These are phyloP conservation scores for Acridotheres tristis DNA, from an alignment of 2,797 vertebrate genomes.

Conservation along the genomic window DNA sequence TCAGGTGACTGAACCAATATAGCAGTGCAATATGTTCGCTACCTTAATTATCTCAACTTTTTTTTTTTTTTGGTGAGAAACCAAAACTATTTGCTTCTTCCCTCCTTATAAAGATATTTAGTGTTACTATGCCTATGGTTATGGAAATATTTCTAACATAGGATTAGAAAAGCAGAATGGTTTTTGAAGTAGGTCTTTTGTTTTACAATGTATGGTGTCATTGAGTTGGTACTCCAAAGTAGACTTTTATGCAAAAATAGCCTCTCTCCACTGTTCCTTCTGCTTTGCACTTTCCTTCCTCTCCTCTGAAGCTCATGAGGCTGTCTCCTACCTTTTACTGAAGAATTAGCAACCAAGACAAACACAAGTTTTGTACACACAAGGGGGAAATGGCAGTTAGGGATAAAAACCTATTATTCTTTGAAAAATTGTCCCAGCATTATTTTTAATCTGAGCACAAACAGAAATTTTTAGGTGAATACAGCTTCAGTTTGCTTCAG, in stretches of 20 bases:
- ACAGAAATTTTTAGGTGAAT: slow-evolving; percentile 26
- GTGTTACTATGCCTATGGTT: not conserved
- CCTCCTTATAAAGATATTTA: slow-evolving; percentile 22
- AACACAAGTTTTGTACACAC: not conserved
- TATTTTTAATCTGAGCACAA: slow-evolving; percentile 50
- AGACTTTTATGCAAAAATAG: not conserved
- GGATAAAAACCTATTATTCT: not conserved
- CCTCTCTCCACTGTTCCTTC: not conserved
- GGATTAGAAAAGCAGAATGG: not conserved
- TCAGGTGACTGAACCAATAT: slow-evolving; percentile 73
- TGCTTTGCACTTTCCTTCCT: not conserved
- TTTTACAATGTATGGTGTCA: not conserved
- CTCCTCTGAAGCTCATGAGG: not conserved
- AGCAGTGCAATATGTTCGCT: slow-evolving; percentile 67
- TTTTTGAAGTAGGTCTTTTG: not conserved
- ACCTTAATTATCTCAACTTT: slow-evolving; percentile 57
- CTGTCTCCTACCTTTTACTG: not conserved
- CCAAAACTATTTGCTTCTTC: slow-evolving; percentile 42
- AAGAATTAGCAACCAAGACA: not conserved
- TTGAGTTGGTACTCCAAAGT: not conserved
- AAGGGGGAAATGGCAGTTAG: not conserved
- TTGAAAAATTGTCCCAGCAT: slow-evolving; percentile 16
- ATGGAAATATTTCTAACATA: not conserved
- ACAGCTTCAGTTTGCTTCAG: not conserved
- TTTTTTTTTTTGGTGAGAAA: slow-evolving; percentile 17